A percentile compares a stretch with the other conserved stretches of the same genome.
Evolutionary conservation across 2,888 invertebrate species (phyloP).

Genomic region (Erebia ligea): DNA sequence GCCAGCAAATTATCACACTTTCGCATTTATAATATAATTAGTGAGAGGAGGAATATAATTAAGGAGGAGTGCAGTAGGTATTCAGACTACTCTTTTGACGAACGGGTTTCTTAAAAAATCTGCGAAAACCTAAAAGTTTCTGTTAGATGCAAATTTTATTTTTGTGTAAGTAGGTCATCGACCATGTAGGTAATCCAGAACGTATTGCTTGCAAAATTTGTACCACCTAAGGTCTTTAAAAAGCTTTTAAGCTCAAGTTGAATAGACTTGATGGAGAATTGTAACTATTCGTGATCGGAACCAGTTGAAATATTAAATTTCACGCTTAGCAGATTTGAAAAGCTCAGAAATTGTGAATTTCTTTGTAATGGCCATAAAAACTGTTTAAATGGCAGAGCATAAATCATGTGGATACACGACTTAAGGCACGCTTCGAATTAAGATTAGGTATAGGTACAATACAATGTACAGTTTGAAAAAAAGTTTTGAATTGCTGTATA

Average conservation of each 20-base stretch:
- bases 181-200: no score
- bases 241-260: slow-evolving; percentile 25
- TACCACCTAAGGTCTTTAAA: neutral
- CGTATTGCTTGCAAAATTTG: no score
- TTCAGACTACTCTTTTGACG: no score
- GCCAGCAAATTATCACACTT: no score
- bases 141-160: no score
- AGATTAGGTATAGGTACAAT: neutral
- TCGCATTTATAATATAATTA: no score
- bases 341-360: slow-evolving; percentile 41
- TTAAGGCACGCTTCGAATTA: slow-evolving; percentile 12
- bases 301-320: slow-evolving; percentile 72
- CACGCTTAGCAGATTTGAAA: slow-evolving; percentile 65
- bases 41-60: no score
- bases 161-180: no score
- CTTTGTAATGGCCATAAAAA: slow-evolving; percentile 32
- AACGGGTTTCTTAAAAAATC: no score
- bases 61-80: no score
- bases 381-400: slow-evolving; percentile 22
- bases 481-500: slow-evolving; percentile 5
- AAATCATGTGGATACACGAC: slow-evolving; percentile 18
- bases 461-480: neutral
- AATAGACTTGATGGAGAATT: slow-evolving; percentile 42
- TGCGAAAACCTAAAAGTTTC: no score
- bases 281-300: slow-evolving; percentile 58